Evolutionary conservation across 2,888 invertebrate genomes (phyloP), one percentile per base, ranked within the genome.

Genomic region (Cantharis rufa): DNA sequence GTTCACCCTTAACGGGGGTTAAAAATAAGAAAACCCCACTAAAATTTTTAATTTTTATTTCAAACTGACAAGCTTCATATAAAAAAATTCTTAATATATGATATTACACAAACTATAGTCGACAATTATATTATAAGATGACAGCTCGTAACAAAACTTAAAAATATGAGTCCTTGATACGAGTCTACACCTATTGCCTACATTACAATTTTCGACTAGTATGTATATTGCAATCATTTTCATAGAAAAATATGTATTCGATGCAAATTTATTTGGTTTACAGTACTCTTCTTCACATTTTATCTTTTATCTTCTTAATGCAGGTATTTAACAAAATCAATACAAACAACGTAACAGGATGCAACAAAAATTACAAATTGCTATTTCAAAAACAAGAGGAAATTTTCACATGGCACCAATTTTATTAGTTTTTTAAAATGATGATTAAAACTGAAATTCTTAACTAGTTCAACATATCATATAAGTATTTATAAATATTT

Each of bases 151-250:
- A 66, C 64, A 66, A 66, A 66, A 66, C 24, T 66, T 66, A 66
- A 66, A 66, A 5, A 21, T 13, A 21, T 66, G 18, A 66, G 24
- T 48, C 48, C 48, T 48, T 66, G 64, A 24, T 66, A 66, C 64
- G 64, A 24, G 18, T 18, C 64, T 21, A 66, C 64, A 24, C 24
- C 64, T 18, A 66, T 66, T 66, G 24, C 64, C 64, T 66, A 66
- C 64, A 66, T 66, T 21, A 66, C 70, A 78, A 75, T 68, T 75
- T 78, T 78, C 79, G 82, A 83, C 82, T 83, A 83, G 83, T 83
- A 83, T 79, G 81, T 80, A 82, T 83, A 83, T 83, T 83, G 82
- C 83, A 82, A 80, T 80, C 28, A 79, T 78, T 76, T 61, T 76
- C 75, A 75, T 76, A 78, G 27, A 75, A 75, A 76, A 78, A 78